A percentile compares a stretch with the other conserved stretches of the same genome.
Conservation (phyloP, 2,797 vertebrate species). For the Naso thynnoides region DNA sequence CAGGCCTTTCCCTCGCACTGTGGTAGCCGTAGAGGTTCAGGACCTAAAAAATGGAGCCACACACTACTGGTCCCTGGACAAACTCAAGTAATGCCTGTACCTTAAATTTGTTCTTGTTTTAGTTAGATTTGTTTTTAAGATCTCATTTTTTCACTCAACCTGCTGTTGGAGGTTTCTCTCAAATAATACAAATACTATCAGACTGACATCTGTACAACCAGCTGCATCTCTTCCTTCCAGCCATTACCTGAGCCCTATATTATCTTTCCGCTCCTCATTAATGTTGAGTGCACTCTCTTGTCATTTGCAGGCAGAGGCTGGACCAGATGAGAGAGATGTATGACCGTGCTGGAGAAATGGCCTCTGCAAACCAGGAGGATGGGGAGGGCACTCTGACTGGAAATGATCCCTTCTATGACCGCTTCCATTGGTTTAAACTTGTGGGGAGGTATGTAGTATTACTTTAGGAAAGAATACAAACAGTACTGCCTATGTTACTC, state of each 20-base stretch:
- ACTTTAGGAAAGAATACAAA: not conserved
- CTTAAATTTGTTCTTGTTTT: not conserved
- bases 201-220: not conserved
- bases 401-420: conserved; percentile 97
- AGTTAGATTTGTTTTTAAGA: not conserved
- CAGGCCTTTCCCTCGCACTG: conserved; percentile 93
- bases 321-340: conserved; percentile 99
- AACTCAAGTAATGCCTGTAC: conserved; percentile 90
- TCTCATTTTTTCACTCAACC: not conserved
- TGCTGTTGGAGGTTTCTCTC: not conserved
- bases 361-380: conserved; percentile 90
- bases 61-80: conserved; percentile 98
- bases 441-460: conserved; percentile 91
- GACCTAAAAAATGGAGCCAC: conserved; percentile 98
- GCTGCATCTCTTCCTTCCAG: conserved; percentile 4
- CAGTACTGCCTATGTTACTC: not conserved
- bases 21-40: conserved; percentile 97
- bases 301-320: conserved; percentile 89
- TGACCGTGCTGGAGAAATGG: conserved; percentile 95
- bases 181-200: not conserved
- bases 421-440: conserved; percentile 99
- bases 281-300: conserved; percentile 25
- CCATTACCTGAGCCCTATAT: conserved; percentile 9
- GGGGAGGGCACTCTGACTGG: conserved; percentile 89
- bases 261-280: conserved; percentile 31